phyloP scores from a whole-genome alignment of 2,113 vertebrate genomes.

The Psammodynastes pulverulentus region DNA sequence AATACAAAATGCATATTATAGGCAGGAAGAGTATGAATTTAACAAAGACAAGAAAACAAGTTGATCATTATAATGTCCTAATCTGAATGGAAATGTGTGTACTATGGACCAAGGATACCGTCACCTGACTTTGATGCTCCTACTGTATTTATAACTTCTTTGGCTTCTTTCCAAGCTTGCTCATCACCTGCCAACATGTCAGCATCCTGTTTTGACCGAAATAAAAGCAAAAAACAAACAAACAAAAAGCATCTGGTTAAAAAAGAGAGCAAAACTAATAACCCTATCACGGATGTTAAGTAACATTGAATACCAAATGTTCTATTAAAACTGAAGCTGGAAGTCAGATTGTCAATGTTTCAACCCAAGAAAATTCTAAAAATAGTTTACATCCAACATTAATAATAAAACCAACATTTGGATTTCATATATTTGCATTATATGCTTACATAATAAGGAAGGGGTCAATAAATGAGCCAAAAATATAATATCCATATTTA shows the following conservation, averaged over 20 bases:
- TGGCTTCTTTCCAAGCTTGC: constrained; percentile 69
- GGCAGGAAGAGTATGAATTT: neutral
- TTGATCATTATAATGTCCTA: neutral
- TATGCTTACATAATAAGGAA: neutral
- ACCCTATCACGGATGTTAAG: neutral
- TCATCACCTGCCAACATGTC: constrained; percentile 77
- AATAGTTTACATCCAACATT: neutral
- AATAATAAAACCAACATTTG: neutral
- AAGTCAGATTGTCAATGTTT: neutral
- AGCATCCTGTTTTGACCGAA: constrained; percentile 69
- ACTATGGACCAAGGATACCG: constrained; percentile 73
- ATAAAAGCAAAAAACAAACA: constrained; percentile 35
- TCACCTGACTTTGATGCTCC: constrained; percentile 70
- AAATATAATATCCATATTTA: neutral
- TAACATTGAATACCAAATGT: neutral
- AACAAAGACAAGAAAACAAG: neutral
- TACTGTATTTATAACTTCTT: constrained; percentile 67
- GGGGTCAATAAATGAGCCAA: neutral
- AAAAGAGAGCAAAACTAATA: neutral
- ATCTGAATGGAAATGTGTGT: neutral
- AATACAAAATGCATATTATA: neutral
- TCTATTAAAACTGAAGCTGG: neutral
- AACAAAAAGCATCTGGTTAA: constrained; percentile 17
- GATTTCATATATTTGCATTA: neutral
- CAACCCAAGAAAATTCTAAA: neutral